Base-by-base conservation (phyloP, 2,888 invertebrate genomes). In the Andrena chrysosceles region DNA sequence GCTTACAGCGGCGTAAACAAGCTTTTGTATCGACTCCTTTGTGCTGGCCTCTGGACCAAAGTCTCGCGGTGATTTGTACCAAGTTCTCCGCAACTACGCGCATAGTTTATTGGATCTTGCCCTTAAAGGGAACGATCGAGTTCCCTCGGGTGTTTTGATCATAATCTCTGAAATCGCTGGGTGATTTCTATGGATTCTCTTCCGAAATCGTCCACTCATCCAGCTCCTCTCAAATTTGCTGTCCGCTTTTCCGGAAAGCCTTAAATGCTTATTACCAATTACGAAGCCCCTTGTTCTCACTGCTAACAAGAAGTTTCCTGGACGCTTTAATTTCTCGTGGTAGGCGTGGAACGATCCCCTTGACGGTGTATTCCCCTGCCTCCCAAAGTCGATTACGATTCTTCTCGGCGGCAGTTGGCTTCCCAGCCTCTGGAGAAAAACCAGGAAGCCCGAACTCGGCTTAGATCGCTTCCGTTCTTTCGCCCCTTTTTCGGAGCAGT, bases 341-440 rank as follows among this genome's bases (percentile, higher is more conserved):
- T 23, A 8, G 35, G 23, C 48, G 59, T 29, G 42, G 26, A 29
- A 33, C 48, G 23, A 64, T 56, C 59, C 26, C 56, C 20, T 10
- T 16, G 56, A 8, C 4, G 20, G 23, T n/a, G 31, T 56, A 66
- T 31, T 31, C 33, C 48, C 1, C 23, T 16, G 10, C 1, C 52
- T 1, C 2, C 16, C 20, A 26, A 49, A 29, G 35, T 56, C 62
- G 68, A 68, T 79, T 54, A 54, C 42, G 26, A 68, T 62, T 60
- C 31, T 48, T 20, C 16, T 67, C 13, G 35, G 23, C 6, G 29
- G 2, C 5, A 8, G 42, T 26, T 1, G n/a, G 16, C 20, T n/a
- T n/a, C 0, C 42, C 2, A 4, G n/a, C 5, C 31, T n/a, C 13
- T 13, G 1, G 42, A 33, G 31, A 54, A 42, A 66, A 54, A 63